A percentile compares a stretch with the other conserved stretches of the same genome.
Evolutionary conservation across 2,888 invertebrate species (phyloP).

Genomic region (Epinotia demarniana): DNA sequence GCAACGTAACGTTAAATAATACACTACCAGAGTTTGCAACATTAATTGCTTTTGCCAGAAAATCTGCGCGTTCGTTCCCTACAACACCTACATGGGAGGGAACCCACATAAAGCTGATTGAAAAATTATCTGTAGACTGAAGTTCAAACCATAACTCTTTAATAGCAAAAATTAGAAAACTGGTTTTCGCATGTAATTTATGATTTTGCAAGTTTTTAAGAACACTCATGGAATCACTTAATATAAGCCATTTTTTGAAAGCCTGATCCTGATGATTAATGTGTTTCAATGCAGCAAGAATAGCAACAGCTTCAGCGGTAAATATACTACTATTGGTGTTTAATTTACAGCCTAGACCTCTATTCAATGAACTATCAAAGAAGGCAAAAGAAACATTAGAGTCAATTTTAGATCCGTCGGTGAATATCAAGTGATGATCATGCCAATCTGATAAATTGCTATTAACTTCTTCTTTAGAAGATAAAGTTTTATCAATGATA

Average conservation of each 20-base stretch:
- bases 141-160: background rate
- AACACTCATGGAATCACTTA: constrained; percentile 5
- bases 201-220: background rate
- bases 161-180: background rate
- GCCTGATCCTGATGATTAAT: background rate
- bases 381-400: background rate
- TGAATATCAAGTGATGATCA: background rate
- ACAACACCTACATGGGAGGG: no score
- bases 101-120: no score
- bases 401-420: background rate
- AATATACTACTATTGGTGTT: background rate
- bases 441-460: no score
- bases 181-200: background rate
- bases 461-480: no score
- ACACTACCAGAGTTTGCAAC: background rate
- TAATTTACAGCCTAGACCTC: background rate
- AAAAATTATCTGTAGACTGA: no score
- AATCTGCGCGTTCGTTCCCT: background rate
- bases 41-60: background rate
- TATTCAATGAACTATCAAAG: background rate
- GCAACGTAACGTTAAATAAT: background rate
- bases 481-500: no score
- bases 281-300: background rate
- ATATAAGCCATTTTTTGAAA: background rate
- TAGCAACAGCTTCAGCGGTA: constrained; percentile 1